Evolutionary conservation across 2,113 vertebrate species (phyloP), one percentile per base, ranked within the genome.

Genomic region (Turnix velox): DNA sequence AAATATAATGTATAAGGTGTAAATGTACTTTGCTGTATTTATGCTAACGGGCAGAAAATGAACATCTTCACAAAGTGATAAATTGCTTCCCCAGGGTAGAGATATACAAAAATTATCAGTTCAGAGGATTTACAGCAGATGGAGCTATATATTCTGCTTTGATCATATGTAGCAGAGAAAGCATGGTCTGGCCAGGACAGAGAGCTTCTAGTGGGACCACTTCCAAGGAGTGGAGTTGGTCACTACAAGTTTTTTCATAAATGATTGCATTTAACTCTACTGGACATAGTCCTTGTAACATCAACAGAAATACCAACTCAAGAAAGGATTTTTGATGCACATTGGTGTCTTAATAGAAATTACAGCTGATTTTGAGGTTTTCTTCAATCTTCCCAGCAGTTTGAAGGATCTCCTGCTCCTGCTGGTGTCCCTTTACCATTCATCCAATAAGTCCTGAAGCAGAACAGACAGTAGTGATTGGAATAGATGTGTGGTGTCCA

Each of bases 51-150:
- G 15, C 52, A 75, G 77, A 84, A 87, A 87, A 87, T 40, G n/a
- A n/a, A 40, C 1, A 0, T 63, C 51, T 22, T 14, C 55, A 22
- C 57, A 45, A 79, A 91, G n/a, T 54, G 77, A 87, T 66, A 81
- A 58, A 92, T 57, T 51, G 33, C 27, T 74, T 86, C 46, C 33
- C 43, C 31, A 31, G 39, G 17, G 49, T 55, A 39, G 33, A 42
- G 68, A 35, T 58, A 57, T 22, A 14, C 20, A 57, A 79, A 92
- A 90, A 39, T 33, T 67, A 78, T 86, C 19, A 88, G 2, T 96
- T 97, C 91, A 75, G 85, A 96, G 46, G 59, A 75, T 84, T 95
- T 92, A 91, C 95, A 96, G 94, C 67, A 97, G 97, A 94, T 96
- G 97, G 96, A 97, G 97, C 96, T 96, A 43, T 92, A 25, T 17